Evolutionary conservation across 2,797 vertebrate genomes (phyloP), one percentile per base, ranked within the genome.

Genomic region (Enteromius radiatus): DNA sequence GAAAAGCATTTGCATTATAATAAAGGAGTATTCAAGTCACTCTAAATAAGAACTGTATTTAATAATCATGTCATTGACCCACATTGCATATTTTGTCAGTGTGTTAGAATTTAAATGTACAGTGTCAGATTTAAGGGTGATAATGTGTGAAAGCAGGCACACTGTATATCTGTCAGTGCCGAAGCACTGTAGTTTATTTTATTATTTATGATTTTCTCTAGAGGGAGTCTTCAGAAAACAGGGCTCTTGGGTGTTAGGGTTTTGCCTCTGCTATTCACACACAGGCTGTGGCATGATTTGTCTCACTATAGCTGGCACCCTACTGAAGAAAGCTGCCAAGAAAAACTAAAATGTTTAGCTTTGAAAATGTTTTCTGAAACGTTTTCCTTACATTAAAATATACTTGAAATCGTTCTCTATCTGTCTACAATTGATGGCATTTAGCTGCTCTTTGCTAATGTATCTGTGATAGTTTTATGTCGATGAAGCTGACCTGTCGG

Each of bases 181-280:
- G 56, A 61, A 10, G 56, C 67, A 45, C 36, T 56, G 45, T 19
- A 31, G 63, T 68, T 73, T 23, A 7, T 71, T 77, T 82, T 79
- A 77, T 80, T 76, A 80, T 54, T 76, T 83, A 68, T 80, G 47
- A 54, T 76, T 70, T 63, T 79, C 56, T 84, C 67, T 54, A 68
- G 19, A 67, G 71, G n/a, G n/a, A 67, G 23, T 21, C 47, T 70
- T 83, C 6, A 28, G 73, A 81, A 76, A 64, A 63, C 78, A 78
- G 52, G 59, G 49, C 68, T 78, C 52, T 81, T 71, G 68, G 52
- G 54, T 70, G 59, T 85, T 76, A 76, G 38, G 45, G 33, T 52
- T 84, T 74, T 65, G 61, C 69, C 47, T 67, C 12, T 15, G 11
- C 59, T 67, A 23, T 67, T 31, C 28, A 52, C 43, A 75, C 23